Percentiles rank a stretch among this genome's conserved stretches.
Evolutionary conservation across 2,888 invertebrate species (phyloP).

Genomic region (Byasa hedistus): DNA sequence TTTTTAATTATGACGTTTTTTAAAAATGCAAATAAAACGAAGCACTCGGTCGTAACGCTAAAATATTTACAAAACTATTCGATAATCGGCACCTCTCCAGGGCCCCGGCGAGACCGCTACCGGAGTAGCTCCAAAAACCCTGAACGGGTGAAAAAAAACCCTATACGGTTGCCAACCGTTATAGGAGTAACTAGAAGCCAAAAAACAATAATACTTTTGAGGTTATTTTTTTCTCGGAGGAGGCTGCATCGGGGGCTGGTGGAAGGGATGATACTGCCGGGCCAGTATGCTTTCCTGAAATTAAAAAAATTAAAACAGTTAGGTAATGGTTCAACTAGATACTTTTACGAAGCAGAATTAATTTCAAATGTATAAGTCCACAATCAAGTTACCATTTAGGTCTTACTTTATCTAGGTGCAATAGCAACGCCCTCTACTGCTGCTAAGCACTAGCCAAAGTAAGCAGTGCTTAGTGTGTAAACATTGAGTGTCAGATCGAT

Average conservation of each 20-base stretch:
- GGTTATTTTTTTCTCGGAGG: conserved; percentile 59
- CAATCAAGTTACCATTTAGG: too few relatives aligned
- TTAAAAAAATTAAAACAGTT: conserved; percentile 11
- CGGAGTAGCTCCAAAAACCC: conserved; percentile 38
- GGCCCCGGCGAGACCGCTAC: conserved; percentile 15
- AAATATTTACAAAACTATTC: conserved; percentile 31
- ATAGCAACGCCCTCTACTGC: too few relatives aligned
- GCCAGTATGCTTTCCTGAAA: conserved; percentile 67
- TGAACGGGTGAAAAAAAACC: conserved; percentile 45
- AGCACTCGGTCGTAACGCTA: conserved; percentile 21
- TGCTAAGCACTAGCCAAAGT: too few relatives aligned
- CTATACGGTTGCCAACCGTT: conserved; percentile 55
- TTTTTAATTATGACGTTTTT: background rate
- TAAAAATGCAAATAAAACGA: conserved; percentile 2
- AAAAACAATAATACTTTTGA: conserved; percentile 34
- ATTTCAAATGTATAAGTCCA: too few relatives aligned
- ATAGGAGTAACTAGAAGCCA: conserved; percentile 51
- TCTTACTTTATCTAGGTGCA: too few relatives aligned
- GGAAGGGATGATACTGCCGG: conserved; percentile 70
- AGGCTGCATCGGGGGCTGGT: conserved; percentile 68
- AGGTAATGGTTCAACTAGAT: background rate
- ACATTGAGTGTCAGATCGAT: too few relatives aligned
- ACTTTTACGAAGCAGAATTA: too few relatives aligned
- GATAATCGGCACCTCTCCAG: conserved; percentile 22
- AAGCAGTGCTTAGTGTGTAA: too few relatives aligned